phyloP scores from a whole-genome alignment of 2,888 invertebrate species.

The Phytoseiulus persimilis region DNA sequence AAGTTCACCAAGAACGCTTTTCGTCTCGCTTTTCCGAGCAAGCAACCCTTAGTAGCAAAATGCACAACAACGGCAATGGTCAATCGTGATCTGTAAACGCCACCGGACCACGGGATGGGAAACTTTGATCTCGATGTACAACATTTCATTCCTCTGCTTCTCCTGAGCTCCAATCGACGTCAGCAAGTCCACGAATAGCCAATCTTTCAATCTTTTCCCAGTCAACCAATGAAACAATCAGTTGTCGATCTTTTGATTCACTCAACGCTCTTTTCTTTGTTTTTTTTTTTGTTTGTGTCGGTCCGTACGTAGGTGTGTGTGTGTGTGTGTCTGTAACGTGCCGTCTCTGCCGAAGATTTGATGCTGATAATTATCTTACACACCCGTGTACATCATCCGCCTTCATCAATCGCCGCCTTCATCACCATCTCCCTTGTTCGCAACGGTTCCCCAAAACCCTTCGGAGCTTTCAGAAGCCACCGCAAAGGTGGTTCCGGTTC shows the following conservation, averaged over 20 bases:
- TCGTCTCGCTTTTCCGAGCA: neutral
- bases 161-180: neutral
- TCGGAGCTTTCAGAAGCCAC: neutral
- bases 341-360: neutral
- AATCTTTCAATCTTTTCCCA: neutral
- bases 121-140: neutral
- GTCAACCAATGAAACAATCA: slow-evolving; percentile 5
- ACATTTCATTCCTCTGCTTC: neutral
- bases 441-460: neutral
- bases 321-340: neutral
- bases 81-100: neutral
- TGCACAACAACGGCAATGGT: neutral
- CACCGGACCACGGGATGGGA: neutral
- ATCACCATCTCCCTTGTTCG: neutral
- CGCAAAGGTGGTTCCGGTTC: neutral
- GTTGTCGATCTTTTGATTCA: neutral
- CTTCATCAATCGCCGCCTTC: neutral
- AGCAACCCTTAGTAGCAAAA: neutral
- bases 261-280: neutral
- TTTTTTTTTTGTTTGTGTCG: neutral
- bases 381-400: neutral
- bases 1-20: neutral
- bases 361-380: neutral
- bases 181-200: neutral
- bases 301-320: neutral